Evolutionary conservation across 2,113 vertebrate species (phyloP), one percentile per base, ranked within the genome.

Genomic region (Alethe diademata): DNA sequence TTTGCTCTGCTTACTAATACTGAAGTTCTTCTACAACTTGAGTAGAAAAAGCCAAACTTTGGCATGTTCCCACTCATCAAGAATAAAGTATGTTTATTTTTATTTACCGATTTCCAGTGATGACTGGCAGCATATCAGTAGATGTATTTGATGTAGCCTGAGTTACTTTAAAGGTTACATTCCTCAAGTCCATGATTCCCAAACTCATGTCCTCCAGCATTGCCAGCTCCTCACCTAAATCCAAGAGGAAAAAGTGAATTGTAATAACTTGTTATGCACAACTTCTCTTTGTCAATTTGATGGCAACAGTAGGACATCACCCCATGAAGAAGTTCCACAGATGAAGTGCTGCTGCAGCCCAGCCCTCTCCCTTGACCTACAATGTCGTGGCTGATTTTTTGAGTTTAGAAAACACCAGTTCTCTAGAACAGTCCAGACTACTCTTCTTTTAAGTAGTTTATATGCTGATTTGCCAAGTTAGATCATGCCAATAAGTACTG

Each of bases 131-230:
- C 99, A 99, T 99, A 97, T 99, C 99, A n/a, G 98, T 96, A 23
- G 98, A 98, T 2, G 98, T 97, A 72, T 86, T 98, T 22, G 99
- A 98, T 13, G 97, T 96, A 47, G 99, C 99, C 98, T 99, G 99
- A 19, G 99, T 99, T 93, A 99, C 99, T 98, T 99, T 98, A 87
- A 99, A 99, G 43, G 99, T 99, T 95, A 99, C 99, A 29, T 99
- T 99, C 53, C 99, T 98, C 78, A 99, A 97, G 96, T 99, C 99
- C 99, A 99, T 99, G 96, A 99, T 98, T 45, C 99, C 99, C 40
- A 99, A 97, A 87, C 98, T 99, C 99, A 99, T 99, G 97, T 99
- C 99, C 97, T 99, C 99, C 92, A 99, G 96, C 99, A 99, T 99
- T 56, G 99, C 98, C 92, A 99, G 90, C 96, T 99, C 99, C 94